Evolutionary conservation across 2,888 invertebrate genomes (phyloP), one percentile per base, ranked within the genome.

Genomic region (Maniola hyperantus): DNA sequence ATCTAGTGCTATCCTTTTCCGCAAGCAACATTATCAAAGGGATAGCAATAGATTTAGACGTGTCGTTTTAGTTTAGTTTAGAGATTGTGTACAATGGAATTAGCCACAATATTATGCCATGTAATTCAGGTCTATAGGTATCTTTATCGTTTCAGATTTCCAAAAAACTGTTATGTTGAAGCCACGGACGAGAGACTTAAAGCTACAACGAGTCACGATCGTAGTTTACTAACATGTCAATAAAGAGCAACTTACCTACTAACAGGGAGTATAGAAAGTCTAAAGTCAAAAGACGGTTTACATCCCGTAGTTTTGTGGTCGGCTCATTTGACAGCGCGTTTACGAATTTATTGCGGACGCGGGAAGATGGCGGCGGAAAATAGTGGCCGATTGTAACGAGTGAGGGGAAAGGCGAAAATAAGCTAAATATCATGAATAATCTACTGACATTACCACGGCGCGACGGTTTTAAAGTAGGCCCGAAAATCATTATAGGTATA

Each of bases 331-430:
- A 78, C 80, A 80, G 75, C 77, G 79, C 83, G 80, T 81, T 87
- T 84, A 84, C 81, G 73, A 78, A 80, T 82, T 82, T 79, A 88
- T 82, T 83, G 80, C 77, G 78, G 79, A 83, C 81, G 80, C 78
- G 78, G 82, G 83, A 85, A 87, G 87, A 87, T 81, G 74, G 78
- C 79, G 77, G 78, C 80, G 82, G 87, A 87, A 89, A 89, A 89
- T 88, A 87, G 81, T 83, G 75, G 75, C 79, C 76, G 75, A 73
- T 73, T 80, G 79, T 87, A 88, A 89, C 88, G 83, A 85, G 82
- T 77, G 73, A 78, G 83, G 83, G 84, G 82, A 84, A 80, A 79
- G 77, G 77, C 76, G 76, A 80, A 84, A 83, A 48, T 82, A 79
- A 80, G 80, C 76, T 91, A 63, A 63, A 55, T 63, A 63, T 18